These are phyloP conservation scores for Philereme vetulata DNA, from an alignment of 2,888 invertebrate species.

Conservation along the genomic window DNA sequence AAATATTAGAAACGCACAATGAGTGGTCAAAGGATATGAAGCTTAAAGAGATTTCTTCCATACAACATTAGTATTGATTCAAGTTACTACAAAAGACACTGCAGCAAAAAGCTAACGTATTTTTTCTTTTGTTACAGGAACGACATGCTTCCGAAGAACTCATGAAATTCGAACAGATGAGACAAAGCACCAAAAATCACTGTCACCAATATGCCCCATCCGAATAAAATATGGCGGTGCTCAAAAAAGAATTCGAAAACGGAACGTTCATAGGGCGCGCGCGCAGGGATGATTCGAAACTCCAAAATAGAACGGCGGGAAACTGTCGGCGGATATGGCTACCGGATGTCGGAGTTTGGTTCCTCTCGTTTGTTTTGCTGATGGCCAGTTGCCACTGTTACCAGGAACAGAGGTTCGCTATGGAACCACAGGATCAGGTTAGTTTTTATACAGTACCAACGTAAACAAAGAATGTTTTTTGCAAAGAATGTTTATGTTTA, in stretches of 20 bases:
- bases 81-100: no score
- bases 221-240: slow-evolving; percentile 67
- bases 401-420: slow-evolving; percentile 92
- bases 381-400: slow-evolving; percentile 68
- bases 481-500: slow-evolving; percentile 15
- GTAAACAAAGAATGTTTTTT: slow-evolving; percentile 3
- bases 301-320: slow-evolving; percentile 64
- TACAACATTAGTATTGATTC: no score
- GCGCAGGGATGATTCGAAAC: slow-evolving; percentile 62
- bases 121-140: slow-evolving; percentile 57
- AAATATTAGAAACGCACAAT: no score
- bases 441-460: slow-evolving; percentile 16
- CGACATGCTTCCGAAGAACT: slow-evolving; percentile 44
- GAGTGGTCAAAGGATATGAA: no score
- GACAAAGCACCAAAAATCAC: slow-evolving; percentile 42
- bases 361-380: slow-evolving; percentile 57
- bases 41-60: no score
- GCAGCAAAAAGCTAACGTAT: background rate
- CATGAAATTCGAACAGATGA: slow-evolving; percentile 54
- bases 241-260: slow-evolving; percentile 58
- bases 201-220: slow-evolving; percentile 67
- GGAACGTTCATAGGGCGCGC: slow-evolving; percentile 60
- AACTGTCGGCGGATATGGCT: slow-evolving; percentile 60
- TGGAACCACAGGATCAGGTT: slow-evolving; percentile 93
- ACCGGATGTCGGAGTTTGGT: slow-evolving; percentile 64